These are phyloP conservation scores for Unio delphinus DNA, from an alignment of 2,888 invertebrate species.

Conservation along the genomic window DNA sequence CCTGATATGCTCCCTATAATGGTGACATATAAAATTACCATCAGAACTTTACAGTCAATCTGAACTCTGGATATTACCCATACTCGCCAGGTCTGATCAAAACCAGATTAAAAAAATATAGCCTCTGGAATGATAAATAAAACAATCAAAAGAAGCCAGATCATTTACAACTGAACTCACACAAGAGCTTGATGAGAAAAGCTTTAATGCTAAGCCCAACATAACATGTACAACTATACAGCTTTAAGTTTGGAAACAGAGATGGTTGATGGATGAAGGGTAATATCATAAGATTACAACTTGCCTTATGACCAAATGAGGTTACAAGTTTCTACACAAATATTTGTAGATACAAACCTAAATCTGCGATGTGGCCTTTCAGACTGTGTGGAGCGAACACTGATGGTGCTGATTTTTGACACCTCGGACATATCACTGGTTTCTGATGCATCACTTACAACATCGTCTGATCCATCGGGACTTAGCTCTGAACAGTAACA, in stretches of 20 bases:
- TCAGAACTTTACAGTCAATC: no score
- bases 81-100: no score
- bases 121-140: no score
- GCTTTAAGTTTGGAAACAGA: not conserved
- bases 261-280: not conserved
- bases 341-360: conserved; percentile 54
- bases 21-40: no score
- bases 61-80: no score
- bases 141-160: no score
- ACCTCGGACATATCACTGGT: conserved; percentile 75
- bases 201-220: not conserved
- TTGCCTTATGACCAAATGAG: not conserved
- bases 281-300: not conserved
- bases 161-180: no score
- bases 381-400: conserved; percentile 95
- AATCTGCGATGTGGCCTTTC: conserved; percentile 85
- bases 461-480: conserved; percentile 71
- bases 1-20: no score
- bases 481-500: conserved; percentile 47
- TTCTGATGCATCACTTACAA: conserved; percentile 71
- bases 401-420: conserved; percentile 71
- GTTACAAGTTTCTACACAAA: not conserved
- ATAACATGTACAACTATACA: not conserved
- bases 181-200: no score
- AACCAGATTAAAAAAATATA: no score